These are phyloP conservation scores for Lysandra coridon DNA, from an alignment of 2,888 invertebrate genomes.

Conservation along the genomic window DNA sequence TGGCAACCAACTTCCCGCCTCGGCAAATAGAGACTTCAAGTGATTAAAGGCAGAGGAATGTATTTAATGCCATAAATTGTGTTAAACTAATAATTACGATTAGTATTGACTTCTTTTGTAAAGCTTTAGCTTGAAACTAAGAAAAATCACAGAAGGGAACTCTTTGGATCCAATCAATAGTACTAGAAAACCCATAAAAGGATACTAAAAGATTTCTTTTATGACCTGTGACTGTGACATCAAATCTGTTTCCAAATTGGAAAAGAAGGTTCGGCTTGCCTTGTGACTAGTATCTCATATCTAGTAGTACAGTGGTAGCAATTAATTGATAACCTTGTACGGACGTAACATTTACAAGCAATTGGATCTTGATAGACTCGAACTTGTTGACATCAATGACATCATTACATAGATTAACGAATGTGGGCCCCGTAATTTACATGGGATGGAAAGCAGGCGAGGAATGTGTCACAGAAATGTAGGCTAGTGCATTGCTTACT, in stretches of 20 bases:
- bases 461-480: constrained; percentile 7
- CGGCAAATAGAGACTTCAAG: neutral
- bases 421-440: neutral
- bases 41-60: neutral
- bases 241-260: neutral
- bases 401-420: constrained; percentile 34
- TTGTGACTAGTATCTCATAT: neutral
- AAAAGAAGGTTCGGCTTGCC: neutral
- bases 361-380: constrained; percentile 38
- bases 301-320: constrained; percentile 22
- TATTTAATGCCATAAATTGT: constrained; percentile 16
- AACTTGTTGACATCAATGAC: constrained; percentile 39
- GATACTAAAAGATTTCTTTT: neutral
- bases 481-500: neutral
- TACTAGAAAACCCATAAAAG: neutral
- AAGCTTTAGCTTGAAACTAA: neutral
- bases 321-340: constrained; percentile 37
- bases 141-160: neutral
- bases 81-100: neutral
- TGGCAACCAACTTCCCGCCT: neutral
- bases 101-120: neutral
- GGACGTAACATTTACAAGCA: constrained; percentile 37
- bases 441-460: constrained; percentile 11
- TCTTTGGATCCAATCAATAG: neutral
- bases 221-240: neutral